These are phyloP conservation scores for Panurus biarmicus DNA, from an alignment of 2,113 vertebrate species.

Conservation along the genomic window DNA sequence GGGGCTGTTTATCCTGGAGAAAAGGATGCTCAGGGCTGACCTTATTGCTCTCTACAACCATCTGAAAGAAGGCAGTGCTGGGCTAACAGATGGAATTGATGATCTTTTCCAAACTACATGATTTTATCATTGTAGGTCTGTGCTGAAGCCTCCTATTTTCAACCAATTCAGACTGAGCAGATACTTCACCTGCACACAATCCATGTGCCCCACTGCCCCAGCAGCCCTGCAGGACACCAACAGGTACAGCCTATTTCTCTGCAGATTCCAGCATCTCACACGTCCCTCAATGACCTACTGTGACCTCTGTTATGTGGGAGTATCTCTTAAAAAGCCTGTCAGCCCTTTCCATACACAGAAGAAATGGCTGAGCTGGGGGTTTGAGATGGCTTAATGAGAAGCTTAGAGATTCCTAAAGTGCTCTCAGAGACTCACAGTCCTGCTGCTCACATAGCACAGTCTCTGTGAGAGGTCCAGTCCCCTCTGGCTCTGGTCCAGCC, in stretches of 20 bases:
- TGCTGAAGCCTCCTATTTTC: background rate
- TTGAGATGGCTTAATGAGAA: background rate
- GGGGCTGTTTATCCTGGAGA: background rate
- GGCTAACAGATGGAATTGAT: accelerated
- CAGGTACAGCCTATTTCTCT: background rate
- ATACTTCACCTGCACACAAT: background rate
- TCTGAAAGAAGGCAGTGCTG: background rate
- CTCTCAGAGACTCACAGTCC: background rate
- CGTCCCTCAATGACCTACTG: background rate
- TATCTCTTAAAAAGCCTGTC: background rate
- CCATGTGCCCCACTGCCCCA: background rate
- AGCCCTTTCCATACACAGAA: background rate
- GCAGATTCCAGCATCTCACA: background rate
- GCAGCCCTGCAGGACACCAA: accelerated
- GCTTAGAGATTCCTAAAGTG: background rate
- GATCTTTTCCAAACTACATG: background rate
- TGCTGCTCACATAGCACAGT: background rate
- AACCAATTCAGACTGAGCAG: background rate
- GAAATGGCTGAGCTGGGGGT: background rate
- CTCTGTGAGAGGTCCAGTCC: background rate
- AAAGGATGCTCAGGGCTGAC: background rate
- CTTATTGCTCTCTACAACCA: background rate
- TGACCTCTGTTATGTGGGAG: background rate
- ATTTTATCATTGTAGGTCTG: background rate
- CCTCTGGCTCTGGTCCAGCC: background rate